Base-by-base conservation (phyloP, 2,797 vertebrate species). In the Catharus ustulatus region DNA sequence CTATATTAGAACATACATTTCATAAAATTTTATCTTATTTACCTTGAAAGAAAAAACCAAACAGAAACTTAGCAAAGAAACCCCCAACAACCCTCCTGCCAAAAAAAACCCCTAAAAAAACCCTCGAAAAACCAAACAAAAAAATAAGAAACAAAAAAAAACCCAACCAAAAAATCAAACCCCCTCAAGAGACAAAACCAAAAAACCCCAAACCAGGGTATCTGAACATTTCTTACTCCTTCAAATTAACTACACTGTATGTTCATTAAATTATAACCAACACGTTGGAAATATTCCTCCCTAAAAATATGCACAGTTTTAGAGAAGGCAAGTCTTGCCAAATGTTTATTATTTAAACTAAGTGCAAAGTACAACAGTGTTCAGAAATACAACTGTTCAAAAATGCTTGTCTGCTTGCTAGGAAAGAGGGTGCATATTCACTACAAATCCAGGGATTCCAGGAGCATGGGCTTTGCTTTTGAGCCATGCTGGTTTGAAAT, bases 311-410 rank as follows among this genome's bases (percentile, higher is more conserved):
- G 27, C 27, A 51, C 9, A 54, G 36, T 69, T 83, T 90, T 36
- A 46, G 30, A 89, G 64, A 92, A 74, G 15, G 17, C 3, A 52
- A 76, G 22, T 32, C 29, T 89, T 94, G 54, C 46, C 69, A 88
- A 88, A 90, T 43, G 43, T 66, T 23, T 87, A 19, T 58, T 68
- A 54, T 80, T 87, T 78, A 88, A 92, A 78, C 30, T 45, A 64
- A 11, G 43, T 45, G 58, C 66, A 55, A 94, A 93, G 40, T 68
- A 91, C 62, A 81, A 59, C 64, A 69, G 27, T 19, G 21, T 43
- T 93, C 27, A 46, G 23, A 84, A 84, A 26, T 19, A 52, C 27
- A 87, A 10, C 55, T 79, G 67, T 75, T 83, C 9, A 77, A 78
- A 91, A 91, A 72, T 54, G 29, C 27, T 84, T 77, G n/a, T 58